Conservation (phyloP, 2,888 invertebrate genomes). For the Agrochola lota region DNA sequence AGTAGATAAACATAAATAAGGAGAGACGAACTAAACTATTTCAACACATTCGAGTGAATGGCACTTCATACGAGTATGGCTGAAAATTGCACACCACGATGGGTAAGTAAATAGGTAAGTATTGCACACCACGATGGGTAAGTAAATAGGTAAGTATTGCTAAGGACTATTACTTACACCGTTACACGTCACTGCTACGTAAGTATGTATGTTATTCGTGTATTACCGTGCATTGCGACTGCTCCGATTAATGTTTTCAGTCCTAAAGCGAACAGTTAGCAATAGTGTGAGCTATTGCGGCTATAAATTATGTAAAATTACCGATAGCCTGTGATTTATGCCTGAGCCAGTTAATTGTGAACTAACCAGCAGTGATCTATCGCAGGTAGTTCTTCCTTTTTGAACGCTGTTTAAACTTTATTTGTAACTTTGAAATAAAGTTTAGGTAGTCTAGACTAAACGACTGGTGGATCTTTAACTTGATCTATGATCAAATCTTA, state of each 20-base stretch:
- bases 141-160: no score
- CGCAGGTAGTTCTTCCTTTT: not conserved
- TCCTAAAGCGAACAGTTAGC: slow-evolving; percentile 14
- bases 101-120: no score
- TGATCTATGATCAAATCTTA: not conserved
- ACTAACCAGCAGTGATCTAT: slow-evolving; percentile 15
- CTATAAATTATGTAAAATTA: slow-evolving; percentile 30
- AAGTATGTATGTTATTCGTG: not conserved
- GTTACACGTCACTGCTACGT: no score
- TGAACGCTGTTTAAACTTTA: not conserved
- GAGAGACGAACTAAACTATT: not conserved
- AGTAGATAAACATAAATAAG: not conserved
- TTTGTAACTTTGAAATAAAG: not conserved
- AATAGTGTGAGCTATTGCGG: slow-evolving; percentile 22
- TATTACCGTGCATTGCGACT: slow-evolving; percentile 2
- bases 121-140: not conserved
- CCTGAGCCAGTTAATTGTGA: slow-evolving; percentile 35
- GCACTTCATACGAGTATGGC: not conserved
- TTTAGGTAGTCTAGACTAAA: not conserved
- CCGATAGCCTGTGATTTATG: slow-evolving; percentile 46
- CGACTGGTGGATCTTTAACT: not conserved
- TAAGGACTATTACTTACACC: no score
- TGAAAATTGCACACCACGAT: not conserved
- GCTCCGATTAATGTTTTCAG: slow-evolving; percentile 1
- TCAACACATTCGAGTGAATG: not conserved